Evolutionary conservation across 2,113 vertebrate genomes (phyloP).

Genomic region (Kobus ellipsiprymnus): DNA sequence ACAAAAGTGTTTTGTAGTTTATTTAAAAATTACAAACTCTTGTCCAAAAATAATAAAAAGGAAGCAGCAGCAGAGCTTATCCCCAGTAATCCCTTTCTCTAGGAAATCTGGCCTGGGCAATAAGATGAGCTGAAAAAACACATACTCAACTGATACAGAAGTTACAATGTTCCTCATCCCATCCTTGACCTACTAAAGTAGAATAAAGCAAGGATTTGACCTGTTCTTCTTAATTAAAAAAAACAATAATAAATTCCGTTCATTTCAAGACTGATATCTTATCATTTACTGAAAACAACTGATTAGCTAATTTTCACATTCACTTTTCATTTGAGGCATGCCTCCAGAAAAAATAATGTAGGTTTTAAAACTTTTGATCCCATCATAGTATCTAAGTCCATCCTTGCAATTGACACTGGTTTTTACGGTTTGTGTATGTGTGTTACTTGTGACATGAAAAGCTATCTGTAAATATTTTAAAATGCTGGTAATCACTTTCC

Average conservation of each 20-base stretch:
- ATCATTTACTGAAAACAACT: not conserved
- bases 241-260: conserved; percentile 14
- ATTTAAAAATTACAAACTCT: not conserved
- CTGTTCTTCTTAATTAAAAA: conserved; percentile 27
- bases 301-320: not conserved
- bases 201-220: not conserved
- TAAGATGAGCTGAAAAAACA: not conserved
- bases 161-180: not conserved
- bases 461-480: not conserved
- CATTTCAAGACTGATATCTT: not conserved
- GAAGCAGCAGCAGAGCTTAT: not conserved
- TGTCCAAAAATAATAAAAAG: not conserved
- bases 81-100: not conserved
- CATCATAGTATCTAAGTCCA: not conserved
- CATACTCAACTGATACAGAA: not conserved
- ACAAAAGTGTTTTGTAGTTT: not conserved
- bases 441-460: not conserved
- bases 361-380: conserved; percentile 35
- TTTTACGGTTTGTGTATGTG: not conserved
- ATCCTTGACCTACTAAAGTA: not conserved
- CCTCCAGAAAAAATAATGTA: not conserved
- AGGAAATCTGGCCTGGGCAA: not conserved
- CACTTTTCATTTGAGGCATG: not conserved
- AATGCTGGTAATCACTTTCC: not conserved
- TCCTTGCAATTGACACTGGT: not conserved